A percentile compares a stretch with the other conserved stretches of the same genome.
Conservation (phyloP, 2,888 invertebrate species). For the Mesochorus sp. region DNA sequence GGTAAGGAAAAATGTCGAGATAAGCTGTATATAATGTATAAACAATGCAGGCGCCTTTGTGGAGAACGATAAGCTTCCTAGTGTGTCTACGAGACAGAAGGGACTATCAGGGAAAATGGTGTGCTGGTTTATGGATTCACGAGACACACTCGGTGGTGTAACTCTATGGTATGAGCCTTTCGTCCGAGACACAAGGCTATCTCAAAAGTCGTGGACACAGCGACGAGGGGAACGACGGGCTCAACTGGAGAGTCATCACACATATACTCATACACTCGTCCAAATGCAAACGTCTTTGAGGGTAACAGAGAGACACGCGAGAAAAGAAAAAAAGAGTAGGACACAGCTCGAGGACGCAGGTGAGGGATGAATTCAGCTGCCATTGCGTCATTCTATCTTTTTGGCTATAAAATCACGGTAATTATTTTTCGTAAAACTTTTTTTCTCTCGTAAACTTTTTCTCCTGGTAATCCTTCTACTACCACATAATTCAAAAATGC, state of each 20-base stretch:
- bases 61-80: slow-evolving; percentile 23
- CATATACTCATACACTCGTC: neutral
- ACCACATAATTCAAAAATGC: no score
- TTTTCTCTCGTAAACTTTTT: neutral
- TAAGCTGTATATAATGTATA: slow-evolving; percentile 43
- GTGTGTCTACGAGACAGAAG: slow-evolving; percentile 14
- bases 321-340: neutral
- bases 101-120: slow-evolving; percentile 33
- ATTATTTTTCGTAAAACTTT: slow-evolving; percentile 68
- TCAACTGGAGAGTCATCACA: neutral
- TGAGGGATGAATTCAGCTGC: slow-evolving; percentile 73
- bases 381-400: slow-evolving; percentile 51
- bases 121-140: slow-evolving; percentile 30
- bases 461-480: neutral
- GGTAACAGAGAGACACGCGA: slow-evolving; percentile 20
- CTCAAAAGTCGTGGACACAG: slow-evolving; percentile 33
- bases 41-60: slow-evolving; percentile 47
- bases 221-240: slow-evolving; percentile 30
- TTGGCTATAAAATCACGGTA: slow-evolving; percentile 64
- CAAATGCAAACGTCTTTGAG: slow-evolving; percentile 8
- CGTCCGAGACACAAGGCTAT: slow-evolving; percentile 35
- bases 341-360: slow-evolving; percentile 66
- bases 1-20: slow-evolving; percentile 35
- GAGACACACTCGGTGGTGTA: slow-evolving; percentile 15
- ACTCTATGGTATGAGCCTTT: slow-evolving; percentile 11